These are phyloP conservation scores for Pandemis cinnamomeana DNA, from an alignment of 2,888 invertebrate species.

Conservation along the genomic window DNA sequence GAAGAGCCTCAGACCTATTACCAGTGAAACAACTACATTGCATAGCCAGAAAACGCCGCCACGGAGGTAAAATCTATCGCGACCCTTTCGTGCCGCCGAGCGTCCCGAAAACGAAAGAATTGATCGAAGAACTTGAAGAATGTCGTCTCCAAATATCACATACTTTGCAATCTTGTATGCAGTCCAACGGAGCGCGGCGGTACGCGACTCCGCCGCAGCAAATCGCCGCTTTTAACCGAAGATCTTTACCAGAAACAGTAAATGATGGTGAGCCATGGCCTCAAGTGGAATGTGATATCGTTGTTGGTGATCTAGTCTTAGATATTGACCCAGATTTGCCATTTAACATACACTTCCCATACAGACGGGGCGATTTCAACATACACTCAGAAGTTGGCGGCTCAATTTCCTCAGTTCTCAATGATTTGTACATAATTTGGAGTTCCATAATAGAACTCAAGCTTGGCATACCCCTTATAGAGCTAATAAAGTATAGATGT, in stretches of 20 bases:
- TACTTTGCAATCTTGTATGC: conserved; percentile 93
- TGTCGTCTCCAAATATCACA: conserved; percentile 92
- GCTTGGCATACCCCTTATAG: conserved; percentile 89
- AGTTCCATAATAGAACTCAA: conserved; percentile 90
- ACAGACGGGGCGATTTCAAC: conserved; percentile 94
- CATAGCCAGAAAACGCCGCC: conserved; percentile 88
- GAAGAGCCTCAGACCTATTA: conserved; percentile 94
- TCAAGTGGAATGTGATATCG: conserved; percentile 85
- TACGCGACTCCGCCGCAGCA: conserved; percentile 96
- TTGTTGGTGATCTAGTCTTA: conserved; percentile 92
- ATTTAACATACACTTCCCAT: conserved; percentile 96
- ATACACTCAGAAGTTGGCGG: conserved; percentile 93
- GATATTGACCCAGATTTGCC: conserved; percentile 87
- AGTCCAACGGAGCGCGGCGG: conserved; percentile 91
- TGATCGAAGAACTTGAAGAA: conserved; percentile 92
- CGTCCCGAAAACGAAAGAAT: conserved; percentile 86
- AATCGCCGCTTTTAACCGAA: conserved; percentile 93
- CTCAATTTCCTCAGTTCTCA: conserved; percentile 91
- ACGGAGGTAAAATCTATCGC: conserved; percentile 82
- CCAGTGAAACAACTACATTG: conserved; percentile 94
- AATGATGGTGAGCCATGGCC: conserved; percentile 86
- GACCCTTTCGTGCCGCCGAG: conserved; percentile 88
- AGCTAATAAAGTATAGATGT: conserved; percentile 91
- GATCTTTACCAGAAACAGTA: conserved; percentile 88
- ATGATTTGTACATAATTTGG: conserved; percentile 96